Percentiles rank a stretch among this genome's conserved stretches.
These are phyloP conservation scores for Xenopus petersii DNA, from an alignment of 2,797 vertebrate genomes.

Conservation along the genomic window DNA sequence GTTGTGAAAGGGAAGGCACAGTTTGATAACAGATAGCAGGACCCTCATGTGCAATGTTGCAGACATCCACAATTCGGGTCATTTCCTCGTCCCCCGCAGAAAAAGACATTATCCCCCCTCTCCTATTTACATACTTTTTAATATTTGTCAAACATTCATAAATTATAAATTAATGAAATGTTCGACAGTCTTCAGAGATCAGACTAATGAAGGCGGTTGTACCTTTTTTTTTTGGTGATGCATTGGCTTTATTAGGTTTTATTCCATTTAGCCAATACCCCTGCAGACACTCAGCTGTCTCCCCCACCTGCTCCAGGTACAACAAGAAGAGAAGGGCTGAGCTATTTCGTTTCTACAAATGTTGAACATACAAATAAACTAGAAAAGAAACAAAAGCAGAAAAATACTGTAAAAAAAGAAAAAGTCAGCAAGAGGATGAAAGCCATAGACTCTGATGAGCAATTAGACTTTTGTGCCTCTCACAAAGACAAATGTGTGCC, in stretches of 20 bases:
- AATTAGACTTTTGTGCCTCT: no score
- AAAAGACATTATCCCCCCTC: slow-evolving; percentile 89
- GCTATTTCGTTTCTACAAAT: neutral
- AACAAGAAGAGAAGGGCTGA: slow-evolving; percentile 15
- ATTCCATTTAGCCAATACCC: slow-evolving; percentile 83
- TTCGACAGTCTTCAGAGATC: slow-evolving; percentile 92
- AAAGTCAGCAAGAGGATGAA: no score
- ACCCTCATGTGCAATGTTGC: slow-evolving; percentile 94
- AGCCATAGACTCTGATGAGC: no score
- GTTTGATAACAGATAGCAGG: slow-evolving; percentile 86
- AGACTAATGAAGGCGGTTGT: slow-evolving; percentile 91
- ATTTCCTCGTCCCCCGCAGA: slow-evolving; percentile 98
- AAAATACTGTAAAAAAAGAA: no score
- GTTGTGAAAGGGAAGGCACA: slow-evolving; percentile 84
- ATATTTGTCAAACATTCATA: slow-evolving; percentile 99
- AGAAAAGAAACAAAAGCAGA: no score
- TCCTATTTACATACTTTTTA: slow-evolving; percentile 98
- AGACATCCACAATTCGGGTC: slow-evolving; percentile 94
- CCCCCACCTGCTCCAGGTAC: slow-evolving; percentile 85
- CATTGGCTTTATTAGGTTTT: slow-evolving; percentile 90
- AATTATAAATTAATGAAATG: slow-evolving; percentile 99
- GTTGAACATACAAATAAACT: no score
- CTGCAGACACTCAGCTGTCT: slow-evolving; percentile 83
- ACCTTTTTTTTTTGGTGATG: slow-evolving; percentile 72
- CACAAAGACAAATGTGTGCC: no score